Evolutionary conservation across 2,888 invertebrate species (phyloP), one percentile per base, ranked within the genome.

Genomic region (Stenurella melanura): DNA sequence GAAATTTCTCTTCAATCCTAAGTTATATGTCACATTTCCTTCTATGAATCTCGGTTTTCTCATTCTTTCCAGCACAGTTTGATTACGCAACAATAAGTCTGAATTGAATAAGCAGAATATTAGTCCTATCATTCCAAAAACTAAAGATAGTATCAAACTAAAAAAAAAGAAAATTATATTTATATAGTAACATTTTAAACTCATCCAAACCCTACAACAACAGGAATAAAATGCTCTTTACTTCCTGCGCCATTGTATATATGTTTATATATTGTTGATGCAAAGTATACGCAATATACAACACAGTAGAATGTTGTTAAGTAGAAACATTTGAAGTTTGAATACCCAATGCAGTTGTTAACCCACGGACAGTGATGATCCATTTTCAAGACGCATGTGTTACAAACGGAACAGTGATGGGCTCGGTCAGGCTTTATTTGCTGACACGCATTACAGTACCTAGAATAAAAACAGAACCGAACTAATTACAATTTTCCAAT

Each of bases 341-440:
- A 76, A 75, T 82, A 85, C 30, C 86, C 85, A 17, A 87, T 79
- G 70, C 87, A 87, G 69, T 86, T 87, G 57, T 83, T 81, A 15
- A 87, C 70, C 87, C 87, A 87, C 9, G 86, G 86, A 70, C 87
- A 87, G 69, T 87, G 87, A 76, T 87, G 87, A 71, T 87, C 87
- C 87, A 87, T 87, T 80, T 85, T 87, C 21, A 87, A 75, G 12
- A 85, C 83, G 70, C 87, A 87, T 7, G 61, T 82, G 17, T 81
- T 70, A 75, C 87, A 87, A 18, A 78, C 80, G 0, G 84, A 81
- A 78, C 87, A 87, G 69, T 87, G 87, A 50, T 87, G 87, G 0
- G 86, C 83, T 69, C 87, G 80, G 67, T 87, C 87, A 0, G 87
- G 87, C 78, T 87, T 87, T 30, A 87, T 84, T 10, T 81, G 80